phyloP scores from a whole-genome alignment of 1,140 invertebrate species.

The Littorina saxatilis region DNA sequence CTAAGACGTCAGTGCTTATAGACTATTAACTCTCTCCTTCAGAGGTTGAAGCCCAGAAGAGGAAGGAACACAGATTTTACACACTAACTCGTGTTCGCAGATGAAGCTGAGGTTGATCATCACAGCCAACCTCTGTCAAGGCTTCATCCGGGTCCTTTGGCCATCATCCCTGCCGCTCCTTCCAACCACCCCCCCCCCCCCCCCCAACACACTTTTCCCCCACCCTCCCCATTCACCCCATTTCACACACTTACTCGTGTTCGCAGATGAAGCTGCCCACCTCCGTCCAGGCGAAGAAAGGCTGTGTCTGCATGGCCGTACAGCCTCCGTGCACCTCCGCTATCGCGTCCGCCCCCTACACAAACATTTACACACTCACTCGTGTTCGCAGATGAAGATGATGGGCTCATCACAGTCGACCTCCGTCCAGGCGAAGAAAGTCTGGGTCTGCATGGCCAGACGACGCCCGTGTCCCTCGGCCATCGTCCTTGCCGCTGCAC shows the following conservation, averaged over 20 bases:
- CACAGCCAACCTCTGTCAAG: slow-evolving; percentile 9
- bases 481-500: too few species aligned
- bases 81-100: slow-evolving; percentile 38
- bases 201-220: neutral
- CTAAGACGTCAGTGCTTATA: too few species aligned
- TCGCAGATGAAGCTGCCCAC: slow-evolving; percentile 35
- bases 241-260: slow-evolving; percentile 26
- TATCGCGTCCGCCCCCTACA: slow-evolving; percentile 30
- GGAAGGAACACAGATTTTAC: too few species aligned
- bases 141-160: too few species aligned
- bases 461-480: slow-evolving; percentile 21
- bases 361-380: slow-evolving; percentile 17
- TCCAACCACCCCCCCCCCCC: too few species aligned
- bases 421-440: slow-evolving; percentile 27
- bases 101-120: too few species aligned
- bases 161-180: too few species aligned
- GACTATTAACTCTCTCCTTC: too few species aligned
- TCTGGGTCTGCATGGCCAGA: slow-evolving; percentile 24
- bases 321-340: slow-evolving; percentile 19
- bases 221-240: neutral
- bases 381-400: slow-evolving; percentile 36
- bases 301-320: slow-evolving; percentile 22
- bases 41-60: too few species aligned
- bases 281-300: slow-evolving; percentile 27
- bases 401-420: neutral